Evolutionary conservation across 2,888 invertebrate species (phyloP).

Genomic region (Trimorus sp.): DNA sequence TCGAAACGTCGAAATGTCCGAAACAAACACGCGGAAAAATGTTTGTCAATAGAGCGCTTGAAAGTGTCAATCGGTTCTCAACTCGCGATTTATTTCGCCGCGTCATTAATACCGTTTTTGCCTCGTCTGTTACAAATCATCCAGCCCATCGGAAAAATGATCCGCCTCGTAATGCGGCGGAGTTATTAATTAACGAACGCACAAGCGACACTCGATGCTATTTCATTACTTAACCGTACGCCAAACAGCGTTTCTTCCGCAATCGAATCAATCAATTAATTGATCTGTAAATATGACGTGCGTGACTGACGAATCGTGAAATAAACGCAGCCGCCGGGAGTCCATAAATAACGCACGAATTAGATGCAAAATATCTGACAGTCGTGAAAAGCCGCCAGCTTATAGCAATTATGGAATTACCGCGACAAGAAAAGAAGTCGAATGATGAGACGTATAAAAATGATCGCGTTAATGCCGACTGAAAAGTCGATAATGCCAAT

Average conservation of each 20-base stretch:
- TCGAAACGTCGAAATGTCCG: too few relatives aligned
- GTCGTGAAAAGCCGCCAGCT: neutral
- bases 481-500: neutral
- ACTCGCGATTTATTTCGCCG: too few relatives aligned
- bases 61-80: too few relatives aligned
- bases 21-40: too few relatives aligned
- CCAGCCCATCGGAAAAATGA: neutral
- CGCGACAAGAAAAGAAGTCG: neutral
- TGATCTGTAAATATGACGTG: conserved; percentile 25
- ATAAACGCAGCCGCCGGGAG: neutral
- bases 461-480: neutral
- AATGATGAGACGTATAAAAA: neutral
- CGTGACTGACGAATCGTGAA: conserved; percentile 39
- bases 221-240: conserved; percentile 37
- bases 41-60: too few relatives aligned
- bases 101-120: too few relatives aligned
- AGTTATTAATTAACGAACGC: conserved; percentile 15
- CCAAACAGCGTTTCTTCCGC: conserved; percentile 16
- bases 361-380: neutral
- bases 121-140: too few relatives aligned
- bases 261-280: conserved; percentile 43
- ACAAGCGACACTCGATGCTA: conserved; percentile 23
- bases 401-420: neutral
- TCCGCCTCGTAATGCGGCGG: neutral
- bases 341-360: conserved; percentile 11